phyloP scores from a whole-genome alignment of 2,797 vertebrate genomes.

The Chaetophractus vellerosus region DNA sequence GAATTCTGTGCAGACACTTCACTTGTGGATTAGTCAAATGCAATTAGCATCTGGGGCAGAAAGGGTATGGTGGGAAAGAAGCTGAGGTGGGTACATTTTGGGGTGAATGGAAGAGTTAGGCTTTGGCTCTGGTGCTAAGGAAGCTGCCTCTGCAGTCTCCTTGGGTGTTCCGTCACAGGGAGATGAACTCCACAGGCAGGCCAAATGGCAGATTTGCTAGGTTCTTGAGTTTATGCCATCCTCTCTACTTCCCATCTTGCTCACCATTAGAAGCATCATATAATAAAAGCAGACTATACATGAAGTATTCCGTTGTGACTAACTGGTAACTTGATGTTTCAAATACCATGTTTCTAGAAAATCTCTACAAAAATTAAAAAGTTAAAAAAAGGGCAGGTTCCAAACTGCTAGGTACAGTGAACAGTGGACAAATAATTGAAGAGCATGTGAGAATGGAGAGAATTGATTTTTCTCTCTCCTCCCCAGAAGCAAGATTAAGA shows the following conservation, averaged over 20 bases:
- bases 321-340: neutral
- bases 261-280: neutral
- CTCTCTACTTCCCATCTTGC: neutral
- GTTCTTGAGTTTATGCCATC: neutral
- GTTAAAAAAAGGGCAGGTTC: neutral
- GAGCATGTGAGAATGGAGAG: neutral
- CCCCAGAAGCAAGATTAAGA: conserved; percentile 3
- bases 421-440: neutral
- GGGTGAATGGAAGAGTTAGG: conserved; percentile 5
- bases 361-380: neutral
- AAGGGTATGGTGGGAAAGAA: conserved; percentile 49
- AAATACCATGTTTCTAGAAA: conserved; percentile 4
- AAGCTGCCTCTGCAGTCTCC: conserved; percentile 34
- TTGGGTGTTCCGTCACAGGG: neutral
- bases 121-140: conserved; percentile 6
- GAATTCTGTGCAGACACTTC: conserved; percentile 76
- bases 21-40: conserved; percentile 74
- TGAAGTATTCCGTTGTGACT: neutral
- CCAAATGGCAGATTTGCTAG: neutral
- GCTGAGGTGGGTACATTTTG: neutral
- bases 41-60: conserved; percentile 55
- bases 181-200: conserved; percentile 31
- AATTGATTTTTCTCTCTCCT: neutral
- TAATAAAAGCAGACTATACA: neutral
- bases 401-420: neutral